Conservation (phyloP, 2,888 invertebrate genomes). For the Molanna angustata region DNA sequence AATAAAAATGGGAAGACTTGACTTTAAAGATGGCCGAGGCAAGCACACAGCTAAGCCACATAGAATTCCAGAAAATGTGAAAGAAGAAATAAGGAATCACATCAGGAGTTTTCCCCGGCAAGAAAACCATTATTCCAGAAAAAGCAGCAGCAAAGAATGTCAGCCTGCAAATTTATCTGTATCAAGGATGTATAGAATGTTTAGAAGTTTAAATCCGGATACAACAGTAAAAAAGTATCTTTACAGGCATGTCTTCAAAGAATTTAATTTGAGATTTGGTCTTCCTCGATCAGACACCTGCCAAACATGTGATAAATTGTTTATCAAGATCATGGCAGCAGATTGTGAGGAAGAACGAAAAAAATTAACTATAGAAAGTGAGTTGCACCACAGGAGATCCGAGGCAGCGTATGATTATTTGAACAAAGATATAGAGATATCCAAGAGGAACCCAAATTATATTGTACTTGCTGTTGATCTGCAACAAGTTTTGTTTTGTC, state of each 20-base stretch:
- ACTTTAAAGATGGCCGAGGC: background rate
- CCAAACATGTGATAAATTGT: background rate
- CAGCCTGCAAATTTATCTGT: background rate
- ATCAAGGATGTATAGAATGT: background rate
- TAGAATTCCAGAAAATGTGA: background rate
- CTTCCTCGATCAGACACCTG: slow-evolving; percentile 1
- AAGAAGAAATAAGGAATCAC: background rate
- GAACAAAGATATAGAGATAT: background rate
- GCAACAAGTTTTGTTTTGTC: background rate
- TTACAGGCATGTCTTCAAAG: background rate
- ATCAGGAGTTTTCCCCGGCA: background rate
- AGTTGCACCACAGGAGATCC: background rate
- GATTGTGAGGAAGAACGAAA: background rate
- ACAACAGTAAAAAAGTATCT: background rate
- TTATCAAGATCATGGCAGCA: background rate
- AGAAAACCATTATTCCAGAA: slow-evolving; percentile 1
- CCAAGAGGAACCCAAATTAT: background rate
- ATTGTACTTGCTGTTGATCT: background rate
- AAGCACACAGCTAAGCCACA: background rate
- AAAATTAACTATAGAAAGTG: background rate
- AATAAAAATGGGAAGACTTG: background rate
- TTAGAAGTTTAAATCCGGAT: background rate
- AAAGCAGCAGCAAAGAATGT: background rate
- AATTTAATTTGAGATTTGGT: slow-evolving; percentile 5
- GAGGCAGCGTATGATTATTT: slow-evolving; percentile 2